Percentiles rank a stretch among this genome's conserved stretches.
Evolutionary conservation across 2,888 invertebrate genomes (phyloP).

Genomic region (Ichneumoninae sp.): DNA sequence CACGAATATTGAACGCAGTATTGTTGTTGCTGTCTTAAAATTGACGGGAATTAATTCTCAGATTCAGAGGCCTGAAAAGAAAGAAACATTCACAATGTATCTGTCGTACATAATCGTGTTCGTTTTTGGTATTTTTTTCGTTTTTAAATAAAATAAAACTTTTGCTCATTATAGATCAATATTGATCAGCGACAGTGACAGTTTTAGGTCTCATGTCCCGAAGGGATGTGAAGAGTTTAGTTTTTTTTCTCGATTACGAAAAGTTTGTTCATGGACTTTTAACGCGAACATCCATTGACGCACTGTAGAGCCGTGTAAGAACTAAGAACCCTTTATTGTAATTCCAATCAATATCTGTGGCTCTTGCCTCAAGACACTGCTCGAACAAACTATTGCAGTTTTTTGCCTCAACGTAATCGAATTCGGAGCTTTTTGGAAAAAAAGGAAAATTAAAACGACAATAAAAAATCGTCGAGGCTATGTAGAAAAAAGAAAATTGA

Average conservation of each 20-base stretch:
- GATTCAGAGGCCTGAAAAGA: slow-evolving; percentile 82
- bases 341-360: slow-evolving; percentile 1
- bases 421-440: neutral
- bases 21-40: slow-evolving; percentile 66
- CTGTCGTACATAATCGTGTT: slow-evolving; percentile 19
- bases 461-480: slow-evolving; percentile 28
- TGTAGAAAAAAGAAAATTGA: slow-evolving; percentile 23
- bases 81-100: slow-evolving; percentile 67
- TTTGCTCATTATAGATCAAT: neutral
- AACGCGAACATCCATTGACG: neutral
- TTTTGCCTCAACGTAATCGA: slow-evolving; percentile 12
- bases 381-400: slow-evolving; percentile 2
- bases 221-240: neutral
- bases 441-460: slow-evolving; percentile 11
- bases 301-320: neutral
- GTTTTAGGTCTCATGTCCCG: slow-evolving; percentile 52
- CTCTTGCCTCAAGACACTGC: neutral
- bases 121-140: slow-evolving; percentile 31
- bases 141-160: neutral
- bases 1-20: slow-evolving; percentile 73
- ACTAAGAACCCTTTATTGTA: neutral
- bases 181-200: slow-evolving; percentile 59
- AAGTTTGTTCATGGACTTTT: neutral
- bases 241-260: neutral
- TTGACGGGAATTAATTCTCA: slow-evolving; percentile 78